These are phyloP conservation scores for Tipula unca DNA, from an alignment of 2,888 invertebrate genomes.

Conservation along the genomic window DNA sequence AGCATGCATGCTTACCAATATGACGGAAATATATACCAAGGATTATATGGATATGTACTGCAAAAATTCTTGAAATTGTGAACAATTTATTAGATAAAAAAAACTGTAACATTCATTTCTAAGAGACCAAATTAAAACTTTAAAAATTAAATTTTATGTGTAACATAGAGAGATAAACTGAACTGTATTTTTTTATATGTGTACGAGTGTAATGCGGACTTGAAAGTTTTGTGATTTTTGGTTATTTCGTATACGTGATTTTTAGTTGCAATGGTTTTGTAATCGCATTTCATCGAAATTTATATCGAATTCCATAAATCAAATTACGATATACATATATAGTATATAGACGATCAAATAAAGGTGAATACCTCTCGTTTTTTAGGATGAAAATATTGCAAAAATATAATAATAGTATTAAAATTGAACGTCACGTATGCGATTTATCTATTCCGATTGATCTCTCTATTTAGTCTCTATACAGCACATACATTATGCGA, in stretches of 20 bases:
- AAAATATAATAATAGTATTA: not conserved
- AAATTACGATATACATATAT: not conserved
- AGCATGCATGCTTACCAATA: not conserved
- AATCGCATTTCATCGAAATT: not conserved
- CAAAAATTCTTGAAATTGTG: not conserved
- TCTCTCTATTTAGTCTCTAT: not conserved
- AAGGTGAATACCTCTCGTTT: not conserved
- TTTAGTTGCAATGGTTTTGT: not conserved
- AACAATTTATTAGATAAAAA: not conserved
- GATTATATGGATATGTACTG: not conserved
- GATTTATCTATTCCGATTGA: not conserved
- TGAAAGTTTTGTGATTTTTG: not conserved
- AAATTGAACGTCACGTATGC: slow-evolving; percentile 14
- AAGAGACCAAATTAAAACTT: not conserved
- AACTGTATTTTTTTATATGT: not conserved
- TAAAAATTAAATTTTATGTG: not conserved
- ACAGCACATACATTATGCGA: not conserved
- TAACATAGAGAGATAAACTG: not conserved
- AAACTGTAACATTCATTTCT: not conserved
- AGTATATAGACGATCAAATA: not conserved
- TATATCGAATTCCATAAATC: not conserved
- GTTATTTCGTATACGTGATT: not conserved
- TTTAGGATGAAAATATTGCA: not conserved
- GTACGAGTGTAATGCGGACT: too few species aligned
- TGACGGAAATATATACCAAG: not conserved